Evolutionary conservation across 2,797 vertebrate genomes (phyloP), one percentile per base, ranked within the genome.

Genomic region (Aldrovandia affinis): DNA sequence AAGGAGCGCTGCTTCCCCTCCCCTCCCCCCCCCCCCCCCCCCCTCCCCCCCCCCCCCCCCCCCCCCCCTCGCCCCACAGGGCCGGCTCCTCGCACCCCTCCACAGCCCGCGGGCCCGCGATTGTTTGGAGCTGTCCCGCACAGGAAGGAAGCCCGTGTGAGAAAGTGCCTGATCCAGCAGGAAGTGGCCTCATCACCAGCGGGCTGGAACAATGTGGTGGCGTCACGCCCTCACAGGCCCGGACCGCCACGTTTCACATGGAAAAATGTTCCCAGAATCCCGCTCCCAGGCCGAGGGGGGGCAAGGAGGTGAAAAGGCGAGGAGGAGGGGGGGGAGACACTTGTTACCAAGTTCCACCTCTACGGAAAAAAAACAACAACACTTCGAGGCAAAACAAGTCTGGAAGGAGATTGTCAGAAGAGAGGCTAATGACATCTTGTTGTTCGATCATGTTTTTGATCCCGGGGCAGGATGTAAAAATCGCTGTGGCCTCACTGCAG

Each of bases 71-170:
- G 81, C 87, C 86, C 80, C 6, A 55, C 86, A 50, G n/a, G n/a
- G 61, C 61, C 28, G 6, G 65, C 82, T 61, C 84, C 84, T 81
- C 63, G 81, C 87, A 83, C 83, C 90, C 78, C 68, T 82, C 70
- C 39, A 84, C 81, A 30, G 90, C 93, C 90, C 88, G 90, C 91
- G 82, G 92, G 93, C 94, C 92, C 93, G 92, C 92, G 93, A 95
- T 95, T 94, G 94, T 94, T 95, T 70, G 94, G 92, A 88, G 93
- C 91, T 94, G 94, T 94, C 93, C 94, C 93, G 89, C 90, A 93
- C n/a, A 95, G 95, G 94, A 95, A 96, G 95, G 95, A 96, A 96
- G 92, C 92, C 93, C 89, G 93, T 95, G 95, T 96, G 95, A 95
- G 95, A 96, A 96, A 95, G 95, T 95, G 95, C 92, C 94, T 95